A percentile compares a stretch with the other conserved stretches of the same genome.
Evolutionary conservation across 1,140 invertebrate species (phyloP).

Genomic region (Brachionus plicatilis): DNA sequence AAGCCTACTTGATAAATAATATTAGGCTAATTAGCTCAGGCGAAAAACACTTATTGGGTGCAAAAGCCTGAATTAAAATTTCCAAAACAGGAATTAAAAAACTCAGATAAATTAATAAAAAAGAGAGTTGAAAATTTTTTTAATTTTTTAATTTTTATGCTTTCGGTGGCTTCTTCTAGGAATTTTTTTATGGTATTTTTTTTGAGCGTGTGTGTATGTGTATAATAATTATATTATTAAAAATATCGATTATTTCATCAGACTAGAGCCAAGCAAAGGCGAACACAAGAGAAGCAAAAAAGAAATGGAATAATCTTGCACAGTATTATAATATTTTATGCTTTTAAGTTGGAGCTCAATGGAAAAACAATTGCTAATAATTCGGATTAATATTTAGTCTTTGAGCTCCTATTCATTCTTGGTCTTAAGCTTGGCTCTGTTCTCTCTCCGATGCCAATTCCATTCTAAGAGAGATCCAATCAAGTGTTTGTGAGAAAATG

Average conservation of each 20-base stretch:
- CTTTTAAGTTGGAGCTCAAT: not conserved
- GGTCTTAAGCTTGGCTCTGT: not conserved
- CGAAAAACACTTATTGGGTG: not conserved
- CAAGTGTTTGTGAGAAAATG: not conserved
- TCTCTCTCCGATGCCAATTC: not conserved
- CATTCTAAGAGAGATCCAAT: not conserved
- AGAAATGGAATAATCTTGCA: not conserved
- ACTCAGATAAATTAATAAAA: not conserved
- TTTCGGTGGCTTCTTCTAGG: not conserved
- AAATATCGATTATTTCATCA: not conserved
- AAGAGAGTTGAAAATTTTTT: not conserved
- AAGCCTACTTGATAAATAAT: not conserved
- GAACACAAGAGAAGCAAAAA: not conserved
- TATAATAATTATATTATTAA: conserved; percentile 6
- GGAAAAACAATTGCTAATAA: not conserved
- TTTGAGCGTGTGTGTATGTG: not conserved
- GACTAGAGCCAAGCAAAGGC: not conserved
- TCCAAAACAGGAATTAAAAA: not conserved
- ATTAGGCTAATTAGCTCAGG: not conserved
- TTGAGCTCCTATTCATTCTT: not conserved
- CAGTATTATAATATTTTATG: conserved; percentile 2
- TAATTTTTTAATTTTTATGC: not conserved
- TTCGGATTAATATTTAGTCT: not conserved
- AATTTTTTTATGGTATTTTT: not conserved
- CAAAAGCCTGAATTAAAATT: not conserved